Percentiles rank a stretch among this genome's conserved stretches.
Conservation (phyloP, 2,797 vertebrate genomes). For the Trichosurus vulpecula region DNA sequence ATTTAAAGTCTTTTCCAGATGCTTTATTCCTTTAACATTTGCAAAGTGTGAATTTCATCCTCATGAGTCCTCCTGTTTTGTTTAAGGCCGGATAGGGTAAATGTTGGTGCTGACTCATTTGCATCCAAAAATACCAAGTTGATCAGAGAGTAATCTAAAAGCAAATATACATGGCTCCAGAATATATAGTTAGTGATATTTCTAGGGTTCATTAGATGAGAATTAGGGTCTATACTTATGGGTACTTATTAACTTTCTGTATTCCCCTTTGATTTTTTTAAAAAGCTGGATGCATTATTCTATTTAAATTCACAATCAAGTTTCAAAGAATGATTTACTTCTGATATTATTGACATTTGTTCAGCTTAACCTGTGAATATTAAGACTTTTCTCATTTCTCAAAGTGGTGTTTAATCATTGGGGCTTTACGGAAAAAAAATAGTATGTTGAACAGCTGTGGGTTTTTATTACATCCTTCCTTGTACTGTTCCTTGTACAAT, state of each 20-base stretch:
- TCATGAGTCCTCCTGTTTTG: conserved; percentile 80
- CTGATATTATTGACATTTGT: background rate
- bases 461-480: conserved; percentile 39
- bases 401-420: background rate
- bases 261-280: conserved; percentile 10
- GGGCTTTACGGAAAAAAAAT: background rate
- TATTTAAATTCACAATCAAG: conserved; percentile 14
- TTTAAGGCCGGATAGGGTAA: conserved; percentile 84
- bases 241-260: conserved; percentile 17
- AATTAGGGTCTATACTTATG: conserved; percentile 34
- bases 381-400: conserved; percentile 12
- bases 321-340: conserved; percentile 40
- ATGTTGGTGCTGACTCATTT: conserved; percentile 85
- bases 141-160: conserved; percentile 79
- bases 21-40: conserved; percentile 86
- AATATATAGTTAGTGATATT: conserved; percentile 78
- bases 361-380: conserved; percentile 1
- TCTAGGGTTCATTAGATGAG: conserved; percentile 69
- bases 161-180: conserved; percentile 79
- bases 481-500: conserved; percentile 36
- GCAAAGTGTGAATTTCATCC: conserved; percentile 82
- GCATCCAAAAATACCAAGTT: conserved; percentile 82
- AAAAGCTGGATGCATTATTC: background rate
- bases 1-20: conserved; percentile 79
- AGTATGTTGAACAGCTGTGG: background rate